These are phyloP conservation scores for Nycticebus coucang DNA, from an alignment of 2,113 vertebrate species.

Conservation along the genomic window DNA sequence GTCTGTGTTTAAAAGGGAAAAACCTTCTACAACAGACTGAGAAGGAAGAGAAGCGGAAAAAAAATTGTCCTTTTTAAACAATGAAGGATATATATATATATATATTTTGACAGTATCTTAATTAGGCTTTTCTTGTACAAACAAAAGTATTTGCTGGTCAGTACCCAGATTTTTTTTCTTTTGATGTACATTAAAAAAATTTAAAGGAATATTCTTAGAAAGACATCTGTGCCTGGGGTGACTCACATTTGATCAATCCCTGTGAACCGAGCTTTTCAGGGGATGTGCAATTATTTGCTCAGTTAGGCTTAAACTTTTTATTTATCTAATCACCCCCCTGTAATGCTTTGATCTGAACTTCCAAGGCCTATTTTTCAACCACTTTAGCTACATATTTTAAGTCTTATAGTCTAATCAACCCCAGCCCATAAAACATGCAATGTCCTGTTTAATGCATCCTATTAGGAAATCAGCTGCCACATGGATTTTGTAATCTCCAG, in stretches of 20 bases:
- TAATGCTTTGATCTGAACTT: slow-evolving; percentile 88
- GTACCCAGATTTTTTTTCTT: slow-evolving; percentile 76
- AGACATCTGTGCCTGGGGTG: slow-evolving; percentile 86
- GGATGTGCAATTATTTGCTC: slow-evolving; percentile 91
- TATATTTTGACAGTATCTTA: slow-evolving; percentile 64
- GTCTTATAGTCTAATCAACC: slow-evolving; percentile 86
- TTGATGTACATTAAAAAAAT: slow-evolving; percentile 85
- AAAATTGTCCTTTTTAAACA: slow-evolving; percentile 73
- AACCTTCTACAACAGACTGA: slow-evolving; percentile 50
- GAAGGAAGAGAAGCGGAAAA: slow-evolving; percentile 17
- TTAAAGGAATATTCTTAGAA: slow-evolving; percentile 87
- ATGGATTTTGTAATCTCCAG: slow-evolving; percentile 82
- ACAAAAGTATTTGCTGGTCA: slow-evolving; percentile 80
- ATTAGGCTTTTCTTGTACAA: slow-evolving; percentile 80
- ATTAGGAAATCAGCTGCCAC: slow-evolving; percentile 86
- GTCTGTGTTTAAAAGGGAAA: slow-evolving; percentile 62
- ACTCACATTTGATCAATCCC: slow-evolving; percentile 87
- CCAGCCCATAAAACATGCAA: slow-evolving; percentile 85
- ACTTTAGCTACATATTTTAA: slow-evolving; percentile 86
- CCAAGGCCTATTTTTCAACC: slow-evolving; percentile 84
- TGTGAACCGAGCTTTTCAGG: slow-evolving; percentile 85
- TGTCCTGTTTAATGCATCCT: slow-evolving; percentile 86
- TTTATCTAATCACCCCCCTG: slow-evolving; percentile 88
- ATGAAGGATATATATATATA: slow-evolving; percentile 52
- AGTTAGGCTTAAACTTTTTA: slow-evolving; percentile 88